These are phyloP conservation scores for Chaunax sp. DNA, from an alignment of 2,797 vertebrate genomes.

Conservation along the genomic window DNA sequence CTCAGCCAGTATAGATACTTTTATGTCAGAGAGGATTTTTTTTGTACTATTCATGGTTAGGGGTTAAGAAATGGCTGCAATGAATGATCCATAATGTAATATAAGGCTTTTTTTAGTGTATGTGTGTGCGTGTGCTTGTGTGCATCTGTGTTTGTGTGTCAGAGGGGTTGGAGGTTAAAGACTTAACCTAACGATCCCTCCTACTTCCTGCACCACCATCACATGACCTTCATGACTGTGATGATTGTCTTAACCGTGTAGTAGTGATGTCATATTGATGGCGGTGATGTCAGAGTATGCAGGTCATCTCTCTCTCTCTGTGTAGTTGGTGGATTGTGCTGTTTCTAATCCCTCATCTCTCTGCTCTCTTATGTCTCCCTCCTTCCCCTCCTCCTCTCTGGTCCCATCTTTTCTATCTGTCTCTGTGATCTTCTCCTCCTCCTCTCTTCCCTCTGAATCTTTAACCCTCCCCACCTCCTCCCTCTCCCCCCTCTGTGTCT, in stretches of 20 bases:
- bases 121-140: conserved; percentile 28
- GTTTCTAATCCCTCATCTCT: conserved; percentile 89
- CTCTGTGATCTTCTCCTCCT: conserved; percentile 50
- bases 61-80: conserved; percentile 7
- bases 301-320: conserved; percentile 67
- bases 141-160: conserved; percentile 22
- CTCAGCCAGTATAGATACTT: neutral
- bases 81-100: conserved; percentile 1
- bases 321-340: conserved; percentile 77
- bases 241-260: conserved; percentile 57
- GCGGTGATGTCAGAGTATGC: conserved; percentile 74
- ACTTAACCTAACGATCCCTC: conserved; percentile 34
- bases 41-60: neutral
- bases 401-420: conserved; percentile 56
- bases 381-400: conserved; percentile 38
- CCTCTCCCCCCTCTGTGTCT: conserved; percentile 87
- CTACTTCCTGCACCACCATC: conserved; percentile 55
- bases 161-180: conserved; percentile 29
- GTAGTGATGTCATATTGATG: conserved; percentile 70
- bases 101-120: conserved; percentile 1
- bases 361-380: conserved; percentile 83
- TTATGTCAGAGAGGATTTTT: neutral
- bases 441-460: conserved; percentile 54
- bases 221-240: conserved; percentile 62
- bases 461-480: conserved; percentile 37